Evolutionary conservation across 2,797 vertebrate species (phyloP), one percentile per base, ranked within the genome.

Genomic region (Pseudopleuronectes americanus): DNA sequence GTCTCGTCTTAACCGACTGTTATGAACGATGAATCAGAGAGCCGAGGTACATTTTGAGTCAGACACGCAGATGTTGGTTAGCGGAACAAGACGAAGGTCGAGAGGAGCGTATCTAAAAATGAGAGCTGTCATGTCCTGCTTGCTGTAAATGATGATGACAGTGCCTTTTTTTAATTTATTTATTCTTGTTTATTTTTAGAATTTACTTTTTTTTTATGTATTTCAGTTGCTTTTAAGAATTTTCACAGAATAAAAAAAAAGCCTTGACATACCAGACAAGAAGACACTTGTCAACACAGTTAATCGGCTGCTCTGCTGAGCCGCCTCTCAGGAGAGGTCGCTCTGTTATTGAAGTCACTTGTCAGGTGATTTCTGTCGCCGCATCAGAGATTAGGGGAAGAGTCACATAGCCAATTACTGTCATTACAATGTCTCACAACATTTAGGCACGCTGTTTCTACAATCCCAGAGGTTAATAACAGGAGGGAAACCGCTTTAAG

Each of bases 351-450:
- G 71, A 69, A 74, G 71, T 58, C 62, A 72, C 84, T 86, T 87
- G 83, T 90, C 89, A 87, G 87, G 83, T 89, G 81, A 84, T 88
- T 87, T 84, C 79, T 84, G 83, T 77, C 74, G 80, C 82, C 51
- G 79, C 72, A 58, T 66, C 28, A 74, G 76, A 85, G 84, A 91
- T 89, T 75, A 90, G 60, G 68, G 67, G 64, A 74, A 76, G 75
- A 86, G 77, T 84, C 87, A 76, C 75, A 57, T 21, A 74, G 75
- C 77, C 83, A 90, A 87, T 92, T 90, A 89, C 65, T 77, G 83
- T 86, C 86, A 87, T 88, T 79, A 85, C 73, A 79, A 62, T 51
- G 59, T 87, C 81, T 84, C 68, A 36, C 64, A 28, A 81, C 80
- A 74, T 70, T 74, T 81, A 79, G 59, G 71, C 76, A 77, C 54